These are phyloP conservation scores for Luscinia megarhynchos DNA, from an alignment of 2,797 vertebrate genomes.

Conservation along the genomic window DNA sequence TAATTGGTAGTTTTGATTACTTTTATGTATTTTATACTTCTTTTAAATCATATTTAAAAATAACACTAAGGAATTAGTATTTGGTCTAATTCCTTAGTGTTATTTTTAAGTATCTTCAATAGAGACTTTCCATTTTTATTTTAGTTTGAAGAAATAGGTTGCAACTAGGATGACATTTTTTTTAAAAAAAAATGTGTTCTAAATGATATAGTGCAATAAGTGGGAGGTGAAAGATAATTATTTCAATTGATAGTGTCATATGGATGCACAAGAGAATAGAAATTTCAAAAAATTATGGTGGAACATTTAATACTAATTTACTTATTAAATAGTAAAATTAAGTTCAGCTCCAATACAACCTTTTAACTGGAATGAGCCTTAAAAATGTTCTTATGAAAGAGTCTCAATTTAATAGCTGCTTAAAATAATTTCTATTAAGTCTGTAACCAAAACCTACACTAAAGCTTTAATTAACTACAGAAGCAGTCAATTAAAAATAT, in stretches of 20 bases:
- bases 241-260: neutral
- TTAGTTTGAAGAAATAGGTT: neutral
- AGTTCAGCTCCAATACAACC: neutral
- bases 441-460: constrained; percentile 47
- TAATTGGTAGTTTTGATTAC: neutral
- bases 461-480: constrained; percentile 71
- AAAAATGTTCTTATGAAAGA: constrained; percentile 15
- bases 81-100: neutral
- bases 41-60: neutral
- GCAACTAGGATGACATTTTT: neutral
- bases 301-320: neutral
- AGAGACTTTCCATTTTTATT: neutral
- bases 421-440: constrained; percentile 63
- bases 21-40: neutral
- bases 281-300: neutral
- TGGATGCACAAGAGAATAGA: neutral
- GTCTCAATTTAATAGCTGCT: constrained; percentile 51
- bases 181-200: neutral
- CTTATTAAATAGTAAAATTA: constrained; percentile 1
- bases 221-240: neutral
- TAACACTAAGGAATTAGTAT: neutral
- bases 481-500: constrained; percentile 69
- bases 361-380: neutral
- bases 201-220: neutral
- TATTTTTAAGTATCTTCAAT: neutral